Conservation (phyloP, 2,113 vertebrate genomes). For the Micronycteris hirsuta region DNA sequence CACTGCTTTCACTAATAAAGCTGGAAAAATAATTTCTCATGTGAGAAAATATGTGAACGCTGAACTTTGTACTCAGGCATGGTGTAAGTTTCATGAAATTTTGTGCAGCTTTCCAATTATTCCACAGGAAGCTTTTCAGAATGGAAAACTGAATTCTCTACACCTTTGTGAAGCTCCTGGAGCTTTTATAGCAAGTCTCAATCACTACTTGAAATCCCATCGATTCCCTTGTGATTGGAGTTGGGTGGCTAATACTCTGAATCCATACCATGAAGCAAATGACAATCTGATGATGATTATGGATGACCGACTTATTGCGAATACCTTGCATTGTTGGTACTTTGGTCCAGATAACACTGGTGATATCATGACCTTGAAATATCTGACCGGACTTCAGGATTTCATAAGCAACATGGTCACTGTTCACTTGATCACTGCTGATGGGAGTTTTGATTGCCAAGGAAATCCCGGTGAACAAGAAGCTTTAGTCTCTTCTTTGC, state of each 20-base stretch:
- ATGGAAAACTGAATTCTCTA: constrained; percentile 87
- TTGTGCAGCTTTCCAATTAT: constrained; percentile 87
- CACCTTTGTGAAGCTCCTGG: constrained; percentile 96
- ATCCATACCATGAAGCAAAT: constrained; percentile 94
- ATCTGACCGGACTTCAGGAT: constrained; percentile 87
- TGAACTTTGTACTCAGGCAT: constrained; percentile 95
- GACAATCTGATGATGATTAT: constrained; percentile 87
- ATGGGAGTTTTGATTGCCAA: constrained; percentile 98
- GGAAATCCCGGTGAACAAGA: constrained; percentile 97
- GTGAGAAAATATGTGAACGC: constrained; percentile 88
- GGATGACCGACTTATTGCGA: constrained; percentile 94
- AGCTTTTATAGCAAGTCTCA: constrained; percentile 93
- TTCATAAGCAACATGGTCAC: constrained; percentile 84
- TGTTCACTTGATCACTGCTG: constrained; percentile 93
- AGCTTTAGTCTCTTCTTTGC: constrained; percentile 90
- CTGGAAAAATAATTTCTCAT: constrained; percentile 88
- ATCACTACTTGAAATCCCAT: constrained; percentile 91
- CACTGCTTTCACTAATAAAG: constrained; percentile 93
- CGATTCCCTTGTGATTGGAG: constrained; percentile 87
- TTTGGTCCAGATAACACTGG: constrained; percentile 96
- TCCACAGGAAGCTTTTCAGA: constrained; percentile 82
- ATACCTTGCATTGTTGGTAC: constrained; percentile 92
- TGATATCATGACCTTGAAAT: constrained; percentile 89
- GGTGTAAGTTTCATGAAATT: constrained; percentile 97
- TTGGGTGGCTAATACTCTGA: constrained; percentile 93